Evolutionary conservation across 2,888 invertebrate genomes (phyloP), one percentile per base, ranked within the genome.

Genomic region (Drosophila recens): DNA sequence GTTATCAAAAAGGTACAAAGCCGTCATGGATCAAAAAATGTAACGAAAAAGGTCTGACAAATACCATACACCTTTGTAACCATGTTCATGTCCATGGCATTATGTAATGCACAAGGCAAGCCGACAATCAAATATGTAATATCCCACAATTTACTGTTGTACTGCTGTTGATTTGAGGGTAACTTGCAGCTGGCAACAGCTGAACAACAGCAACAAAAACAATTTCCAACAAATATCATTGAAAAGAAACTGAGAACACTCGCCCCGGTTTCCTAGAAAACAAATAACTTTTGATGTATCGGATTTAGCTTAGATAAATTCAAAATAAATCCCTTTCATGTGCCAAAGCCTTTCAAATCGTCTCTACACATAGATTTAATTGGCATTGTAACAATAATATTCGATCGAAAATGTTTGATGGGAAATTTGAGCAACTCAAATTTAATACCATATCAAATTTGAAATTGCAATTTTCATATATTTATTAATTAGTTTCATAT

Each of bases 51-150:
- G 68, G 58, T 46, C 67, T 65, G 51, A 56, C 72, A 72, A 67
- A 68, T 38, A 53, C 62, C 65, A 68, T 38, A 53, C 62, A 59
- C 57, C 64, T 79, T 77, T 79, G 53, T 68, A 53, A 20, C 40
- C 58, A 43, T 49, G 67, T 61, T 40, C 23, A 27, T 49, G 67
- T 64, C 43, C 23, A 27, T 56, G 23, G 17, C 33, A 57, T 42
- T 46, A 46, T 40, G 54, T 43, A 65, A 65, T 42, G 43, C 45
- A 67, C 38, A 58, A 40, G 36, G 65, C 56, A 57, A 65, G 38
- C 76, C 69, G 69, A 76, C 86, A 81, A 82, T 82, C 88, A 82
- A 68, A 86, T 69, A 72, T 67, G 62, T 69, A 80, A 83, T 74
- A 77, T 66, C 43, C 71, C 67, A 57, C 78, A 80, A 69, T 70